Evolutionary conservation across 2,797 vertebrate species (phyloP).

Genomic region (Galagoides demidoff): DNA sequence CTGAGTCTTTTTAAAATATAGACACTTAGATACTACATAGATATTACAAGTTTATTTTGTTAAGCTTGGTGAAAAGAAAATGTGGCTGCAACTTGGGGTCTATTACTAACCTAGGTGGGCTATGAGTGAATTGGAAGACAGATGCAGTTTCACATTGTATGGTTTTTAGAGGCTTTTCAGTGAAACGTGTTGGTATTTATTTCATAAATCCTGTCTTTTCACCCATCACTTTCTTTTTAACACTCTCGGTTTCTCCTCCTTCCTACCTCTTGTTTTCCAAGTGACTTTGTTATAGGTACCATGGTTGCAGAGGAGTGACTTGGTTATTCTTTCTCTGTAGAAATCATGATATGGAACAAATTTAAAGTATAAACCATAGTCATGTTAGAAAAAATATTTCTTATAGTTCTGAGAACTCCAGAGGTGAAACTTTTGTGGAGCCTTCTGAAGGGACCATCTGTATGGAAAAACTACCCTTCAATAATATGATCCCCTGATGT

Average conservation of each 20-base stretch:
- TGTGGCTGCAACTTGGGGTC: neutral
- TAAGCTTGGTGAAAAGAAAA: neutral
- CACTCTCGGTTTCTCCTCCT: neutral
- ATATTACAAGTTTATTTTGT: slow-evolving; percentile 17
- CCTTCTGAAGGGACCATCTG: neutral
- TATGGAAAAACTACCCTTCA: neutral
- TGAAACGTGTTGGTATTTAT: neutral
- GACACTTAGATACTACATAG: neutral
- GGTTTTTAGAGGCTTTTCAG: neutral
- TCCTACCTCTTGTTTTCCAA: neutral
- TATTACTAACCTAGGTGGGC: neutral
- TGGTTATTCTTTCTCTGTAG: slow-evolving; percentile 13
- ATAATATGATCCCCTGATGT: neutral
- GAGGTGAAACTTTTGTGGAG: neutral
- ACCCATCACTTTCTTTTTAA: neutral
- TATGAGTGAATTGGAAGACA: neutral
- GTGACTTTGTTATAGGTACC: neutral
- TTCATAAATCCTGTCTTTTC: neutral
- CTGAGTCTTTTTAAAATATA: neutral
- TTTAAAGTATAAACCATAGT: neutral
- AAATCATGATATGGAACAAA: neutral
- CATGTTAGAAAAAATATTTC: neutral
- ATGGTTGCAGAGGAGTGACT: neutral
- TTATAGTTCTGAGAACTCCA: neutral
- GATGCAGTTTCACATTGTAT: neutral